A percentile compares a stretch with the other conserved stretches of the same genome.
Evolutionary conservation across 1,140 invertebrate genomes (phyloP).

Genomic region (Lanistes nyassanus): DNA sequence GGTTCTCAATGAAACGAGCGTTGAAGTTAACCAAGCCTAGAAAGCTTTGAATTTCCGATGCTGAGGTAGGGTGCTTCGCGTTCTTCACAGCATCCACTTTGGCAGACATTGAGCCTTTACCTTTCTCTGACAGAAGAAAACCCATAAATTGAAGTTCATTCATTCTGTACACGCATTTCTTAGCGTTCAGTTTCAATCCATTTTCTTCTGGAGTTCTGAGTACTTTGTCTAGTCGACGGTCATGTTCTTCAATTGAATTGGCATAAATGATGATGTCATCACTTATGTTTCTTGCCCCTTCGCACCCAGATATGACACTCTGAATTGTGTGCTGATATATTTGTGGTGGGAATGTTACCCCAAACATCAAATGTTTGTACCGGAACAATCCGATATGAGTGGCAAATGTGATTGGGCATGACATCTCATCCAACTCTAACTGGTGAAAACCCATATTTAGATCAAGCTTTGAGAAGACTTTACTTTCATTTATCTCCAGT

Average conservation of each 20-base stretch:
- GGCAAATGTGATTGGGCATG: neutral
- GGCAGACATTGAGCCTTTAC: neutral
- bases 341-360: neutral
- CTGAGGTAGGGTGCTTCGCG: neutral
- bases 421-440: neutral
- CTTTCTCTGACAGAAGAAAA: neutral
- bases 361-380: conserved; percentile 10
- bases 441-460: conserved; percentile 3
- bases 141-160: neutral
- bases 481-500: neutral
- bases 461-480: conserved; percentile 10
- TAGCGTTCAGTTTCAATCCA: neutral
- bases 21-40: neutral
- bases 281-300: neutral
- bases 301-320: neutral
- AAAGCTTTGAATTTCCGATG: neutral
- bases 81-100: neutral
- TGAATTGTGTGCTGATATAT: neutral
- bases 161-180: neutral
- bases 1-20: too few relatives aligned
- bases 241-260: neutral
- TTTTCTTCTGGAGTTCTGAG: neutral
- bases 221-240: neutral
- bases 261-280: neutral
- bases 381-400: neutral